Percentiles rank a stretch among this genome's conserved stretches.
phyloP scores from a whole-genome alignment of 2,797 vertebrate species.

The Microhierax caerulescens region DNA sequence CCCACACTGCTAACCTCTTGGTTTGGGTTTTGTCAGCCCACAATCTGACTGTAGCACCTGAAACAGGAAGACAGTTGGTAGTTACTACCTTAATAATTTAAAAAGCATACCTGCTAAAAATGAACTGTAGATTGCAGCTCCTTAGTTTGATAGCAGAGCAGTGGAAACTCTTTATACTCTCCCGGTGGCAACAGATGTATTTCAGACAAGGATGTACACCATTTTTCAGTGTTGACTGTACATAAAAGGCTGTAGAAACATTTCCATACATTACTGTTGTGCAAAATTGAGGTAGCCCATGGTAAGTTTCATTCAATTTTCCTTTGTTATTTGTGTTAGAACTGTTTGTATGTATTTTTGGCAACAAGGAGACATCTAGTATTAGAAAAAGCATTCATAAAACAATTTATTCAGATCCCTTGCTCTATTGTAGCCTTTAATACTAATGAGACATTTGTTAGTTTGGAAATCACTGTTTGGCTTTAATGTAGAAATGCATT shows the following conservation, averaged over 20 bases:
- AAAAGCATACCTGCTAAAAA: background rate
- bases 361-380: background rate
- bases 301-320: background rate
- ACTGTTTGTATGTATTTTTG: background rate
- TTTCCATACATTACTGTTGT: background rate
- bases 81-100: background rate
- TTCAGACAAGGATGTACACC: background rate
- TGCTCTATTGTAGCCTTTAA: background rate
- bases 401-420: background rate
- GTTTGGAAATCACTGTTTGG: background rate
- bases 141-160: background rate
- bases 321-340: background rate
- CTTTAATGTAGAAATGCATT: conserved; percentile 11
- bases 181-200: background rate
- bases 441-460: background rate
- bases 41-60: background rate
- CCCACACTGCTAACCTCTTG: background rate
- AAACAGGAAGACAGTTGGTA: background rate
- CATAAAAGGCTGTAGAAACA: background rate
- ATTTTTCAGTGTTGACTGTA: background rate
- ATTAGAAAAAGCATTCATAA: background rate
- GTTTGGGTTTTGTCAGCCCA: background rate
- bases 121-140: background rate
- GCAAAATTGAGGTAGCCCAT: background rate
- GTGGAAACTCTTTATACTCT: background rate